Percentiles rank a stretch among this genome's conserved stretches.
Evolutionary conservation across 2,797 vertebrate genomes (phyloP).

Genomic region (Acrocephalus scirpaceus): DNA sequence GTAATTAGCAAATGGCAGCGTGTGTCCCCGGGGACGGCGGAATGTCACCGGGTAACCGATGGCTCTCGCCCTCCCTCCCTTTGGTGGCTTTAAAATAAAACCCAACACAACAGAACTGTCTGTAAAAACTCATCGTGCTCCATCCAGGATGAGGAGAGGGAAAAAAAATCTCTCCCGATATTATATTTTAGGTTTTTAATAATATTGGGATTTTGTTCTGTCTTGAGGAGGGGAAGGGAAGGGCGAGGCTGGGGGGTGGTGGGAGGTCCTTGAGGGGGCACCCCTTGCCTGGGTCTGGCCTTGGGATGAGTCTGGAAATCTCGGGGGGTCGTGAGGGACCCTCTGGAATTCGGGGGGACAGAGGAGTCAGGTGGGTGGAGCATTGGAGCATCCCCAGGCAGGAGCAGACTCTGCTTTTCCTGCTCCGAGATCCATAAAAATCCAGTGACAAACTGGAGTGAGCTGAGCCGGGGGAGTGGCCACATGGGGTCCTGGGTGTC

Average conservation of each 20-base stretch:
- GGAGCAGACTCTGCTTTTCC: background rate
- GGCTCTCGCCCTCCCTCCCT: background rate
- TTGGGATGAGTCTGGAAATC: background rate
- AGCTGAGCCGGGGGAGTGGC: background rate
- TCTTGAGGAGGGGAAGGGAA: background rate
- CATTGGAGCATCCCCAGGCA: fast-evolving
- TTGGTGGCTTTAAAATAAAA: slow-evolving; percentile 43
- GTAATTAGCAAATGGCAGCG: slow-evolving; percentile 68
- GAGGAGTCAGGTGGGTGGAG: fast-evolving
- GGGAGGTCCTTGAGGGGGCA: background rate
- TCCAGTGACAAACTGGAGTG: background rate
- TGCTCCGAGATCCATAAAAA: background rate
- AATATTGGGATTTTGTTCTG: background rate
- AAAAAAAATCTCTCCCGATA: background rate
- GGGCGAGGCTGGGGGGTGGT: background rate
- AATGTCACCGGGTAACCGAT: slow-evolving; percentile 53
- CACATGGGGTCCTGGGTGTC: background rate
- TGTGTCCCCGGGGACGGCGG: slow-evolving; percentile 49
- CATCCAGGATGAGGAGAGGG: background rate
- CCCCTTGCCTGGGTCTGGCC: fast-evolving
- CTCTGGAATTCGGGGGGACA: fast-evolving
- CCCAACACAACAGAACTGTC: background rate
- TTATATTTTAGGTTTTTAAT: background rate
- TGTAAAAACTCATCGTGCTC: slow-evolving; percentile 20
- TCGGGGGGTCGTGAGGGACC: background rate